Base-by-base conservation (phyloP, 2,113 vertebrate genomes). In the Helogale parvula region DNA sequence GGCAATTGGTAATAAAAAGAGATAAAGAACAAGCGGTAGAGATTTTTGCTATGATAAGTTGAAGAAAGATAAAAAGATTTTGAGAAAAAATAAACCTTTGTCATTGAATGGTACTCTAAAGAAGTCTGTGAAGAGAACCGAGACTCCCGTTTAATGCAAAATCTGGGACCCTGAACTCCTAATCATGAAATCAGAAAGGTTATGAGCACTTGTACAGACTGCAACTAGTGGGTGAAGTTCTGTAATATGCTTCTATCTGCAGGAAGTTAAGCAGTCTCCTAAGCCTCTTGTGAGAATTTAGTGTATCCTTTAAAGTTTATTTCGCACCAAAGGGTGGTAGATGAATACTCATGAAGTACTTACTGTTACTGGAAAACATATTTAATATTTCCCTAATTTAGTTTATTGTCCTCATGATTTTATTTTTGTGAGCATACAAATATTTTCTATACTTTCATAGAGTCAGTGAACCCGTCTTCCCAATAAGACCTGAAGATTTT, bases 211-310 rank as follows among this genome's bases (percentile, higher is more conserved):
- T 69, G 17, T 69, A 89, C 31, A 80, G 25, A 92, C 12, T 91
- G 84, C 35, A 84, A 81, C 65, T 31, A 54, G 3, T n/a, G 14
- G 15, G 12, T 2, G 2, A 14, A 77, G 2, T 82, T 76, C 38
- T 89, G 72, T 87, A 77, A 90, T 87, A 60, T 19, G 1, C 31
- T 88, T 93, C 93, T 94, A 77, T 80, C n/a, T 84, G 8, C n/a
- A 89, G 66, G 79, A 97, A 96, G 88, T 71, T 88, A 90, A 94
- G 19, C 21, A 86, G 66, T 77, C 79, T 95, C 15, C 16, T 90
- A 79, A 76, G 7, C 29, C 79, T 93, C 54, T 90, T 95, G 13
- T 86, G 35, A 97, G 94, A 94, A 93, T 83, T 90, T 13, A 72
- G 15, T 31, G 27, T 1, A 19, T 86, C 33, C 47, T 83, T 19